phyloP scores from a whole-genome alignment of 2,888 invertebrate genomes.

The Mythimna lalbum region DNA sequence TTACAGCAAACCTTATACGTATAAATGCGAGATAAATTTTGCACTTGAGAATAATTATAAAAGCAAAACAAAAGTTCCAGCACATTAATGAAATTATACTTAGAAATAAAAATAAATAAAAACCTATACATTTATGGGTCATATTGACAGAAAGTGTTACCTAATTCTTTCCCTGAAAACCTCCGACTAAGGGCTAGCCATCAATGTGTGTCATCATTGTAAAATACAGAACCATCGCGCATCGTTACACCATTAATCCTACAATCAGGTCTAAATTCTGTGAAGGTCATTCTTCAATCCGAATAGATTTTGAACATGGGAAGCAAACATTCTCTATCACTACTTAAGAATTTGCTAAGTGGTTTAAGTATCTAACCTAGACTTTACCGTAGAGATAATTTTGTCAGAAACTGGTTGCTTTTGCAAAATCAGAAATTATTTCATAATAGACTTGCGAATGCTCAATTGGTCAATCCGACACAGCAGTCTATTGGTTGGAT shows the following conservation, averaged over 20 bases:
- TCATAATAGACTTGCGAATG: background rate
- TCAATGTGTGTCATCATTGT: background rate
- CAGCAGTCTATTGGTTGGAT: background rate
- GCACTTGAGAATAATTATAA: too few species aligned
- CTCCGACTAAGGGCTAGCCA: too few species aligned
- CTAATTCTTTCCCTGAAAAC: too few species aligned
- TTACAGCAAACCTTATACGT: too few species aligned
- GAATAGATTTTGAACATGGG: background rate
- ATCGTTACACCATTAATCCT: background rate
- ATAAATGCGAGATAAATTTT: too few species aligned
- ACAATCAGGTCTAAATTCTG: background rate
- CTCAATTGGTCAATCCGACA: slow-evolving; percentile 11
- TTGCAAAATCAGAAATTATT: slow-evolving; percentile 33
- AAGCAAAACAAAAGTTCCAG: too few species aligned
- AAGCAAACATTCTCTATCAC: background rate
- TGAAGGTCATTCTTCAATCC: background rate
- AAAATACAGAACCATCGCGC: background rate
- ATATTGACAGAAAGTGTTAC: too few species aligned
- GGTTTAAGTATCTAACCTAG: background rate
- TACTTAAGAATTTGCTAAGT: background rate
- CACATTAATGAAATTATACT: too few species aligned
- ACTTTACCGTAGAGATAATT: background rate
- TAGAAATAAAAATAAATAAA: too few species aligned
- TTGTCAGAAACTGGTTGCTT: slow-evolving; percentile 8
- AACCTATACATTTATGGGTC: too few species aligned